These are phyloP conservation scores for Diceros bicornis DNA, from an alignment of 2,797 vertebrate species.

Conservation along the genomic window DNA sequence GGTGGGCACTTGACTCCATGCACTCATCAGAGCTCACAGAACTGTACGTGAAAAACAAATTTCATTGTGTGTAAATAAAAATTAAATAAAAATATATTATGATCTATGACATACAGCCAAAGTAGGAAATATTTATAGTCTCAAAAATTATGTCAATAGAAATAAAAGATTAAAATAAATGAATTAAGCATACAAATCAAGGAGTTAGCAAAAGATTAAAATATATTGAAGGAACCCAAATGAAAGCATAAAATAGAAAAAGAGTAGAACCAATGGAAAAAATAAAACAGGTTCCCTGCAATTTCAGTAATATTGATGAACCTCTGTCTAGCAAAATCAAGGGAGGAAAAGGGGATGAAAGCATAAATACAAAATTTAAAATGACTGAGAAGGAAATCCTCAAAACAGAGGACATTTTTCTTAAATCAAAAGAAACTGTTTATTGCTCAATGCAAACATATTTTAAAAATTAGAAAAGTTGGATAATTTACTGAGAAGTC, in stretches of 20 bases:
- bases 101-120: neutral
- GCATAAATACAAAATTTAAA: neutral
- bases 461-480: neutral
- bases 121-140: neutral
- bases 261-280: neutral
- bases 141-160: neutral
- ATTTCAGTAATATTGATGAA: neutral
- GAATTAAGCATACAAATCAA: neutral
- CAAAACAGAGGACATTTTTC: neutral
- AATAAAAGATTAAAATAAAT: constrained; percentile 18
- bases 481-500: neutral
- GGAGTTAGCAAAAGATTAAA: neutral
- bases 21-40: neutral
- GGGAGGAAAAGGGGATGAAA: neutral
- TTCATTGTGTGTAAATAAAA: neutral
- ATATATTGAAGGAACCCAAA: neutral
- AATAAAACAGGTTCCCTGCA: neutral
- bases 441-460: neutral
- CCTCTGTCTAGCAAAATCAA: no score
- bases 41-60: neutral
- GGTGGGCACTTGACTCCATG: neutral
- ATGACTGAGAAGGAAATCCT: neutral
- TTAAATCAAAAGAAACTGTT: neutral
- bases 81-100: neutral
- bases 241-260: neutral